A percentile compares a stretch with the other conserved stretches of the same genome.
Evolutionary conservation across 1,140 invertebrate genomes (phyloP).

Genomic region (Macrocentrus cingulum): DNA sequence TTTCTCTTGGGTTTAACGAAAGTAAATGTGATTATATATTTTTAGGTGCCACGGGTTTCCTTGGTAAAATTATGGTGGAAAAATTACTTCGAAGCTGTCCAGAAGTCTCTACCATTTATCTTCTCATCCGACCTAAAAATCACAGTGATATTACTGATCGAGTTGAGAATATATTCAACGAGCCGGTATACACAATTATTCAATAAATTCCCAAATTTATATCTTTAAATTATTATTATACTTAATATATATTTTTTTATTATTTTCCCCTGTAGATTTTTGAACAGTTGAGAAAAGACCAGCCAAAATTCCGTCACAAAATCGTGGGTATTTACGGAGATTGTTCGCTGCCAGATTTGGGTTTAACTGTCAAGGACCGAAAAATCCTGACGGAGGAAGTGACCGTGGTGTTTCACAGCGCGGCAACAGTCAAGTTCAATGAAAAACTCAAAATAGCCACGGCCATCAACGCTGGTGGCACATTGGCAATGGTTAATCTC

Average conservation of each 20-base stretch:
- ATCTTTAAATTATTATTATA: too few species aligned
- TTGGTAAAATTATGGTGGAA: slow-evolving; percentile 86
- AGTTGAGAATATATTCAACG: slow-evolving; percentile 66
- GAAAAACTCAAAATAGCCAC: slow-evolving; percentile 66
- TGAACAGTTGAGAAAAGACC: slow-evolving; percentile 59
- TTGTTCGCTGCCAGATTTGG: slow-evolving; percentile 64
- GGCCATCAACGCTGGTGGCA: slow-evolving; percentile 68
- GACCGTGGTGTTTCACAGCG: slow-evolving; percentile 66
- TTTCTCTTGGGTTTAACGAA: neutral
- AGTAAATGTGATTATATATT: too few species aligned
- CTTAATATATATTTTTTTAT: too few species aligned
- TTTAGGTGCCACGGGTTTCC: slow-evolving; percentile 76
- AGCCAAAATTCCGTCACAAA: slow-evolving; percentile 69
- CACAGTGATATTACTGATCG: slow-evolving; percentile 69
- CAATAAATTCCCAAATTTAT: neutral
- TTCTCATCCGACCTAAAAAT: slow-evolving; percentile 80
- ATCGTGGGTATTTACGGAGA: slow-evolving; percentile 68
- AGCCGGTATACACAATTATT: slow-evolving; percentile 58
- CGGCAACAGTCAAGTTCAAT: slow-evolving; percentile 70
- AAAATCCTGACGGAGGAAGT: slow-evolving; percentile 66
- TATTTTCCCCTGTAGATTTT: slow-evolving; percentile 58
- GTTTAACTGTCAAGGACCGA: slow-evolving; percentile 63
- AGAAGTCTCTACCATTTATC: slow-evolving; percentile 72
- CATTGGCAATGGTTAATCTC: slow-evolving; percentile 58
- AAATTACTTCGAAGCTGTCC: slow-evolving; percentile 81